Evolutionary conservation across 2,113 vertebrate species (phyloP), one percentile per base, ranked within the genome.

Genomic region (Amphilophus citrinellus): DNA sequence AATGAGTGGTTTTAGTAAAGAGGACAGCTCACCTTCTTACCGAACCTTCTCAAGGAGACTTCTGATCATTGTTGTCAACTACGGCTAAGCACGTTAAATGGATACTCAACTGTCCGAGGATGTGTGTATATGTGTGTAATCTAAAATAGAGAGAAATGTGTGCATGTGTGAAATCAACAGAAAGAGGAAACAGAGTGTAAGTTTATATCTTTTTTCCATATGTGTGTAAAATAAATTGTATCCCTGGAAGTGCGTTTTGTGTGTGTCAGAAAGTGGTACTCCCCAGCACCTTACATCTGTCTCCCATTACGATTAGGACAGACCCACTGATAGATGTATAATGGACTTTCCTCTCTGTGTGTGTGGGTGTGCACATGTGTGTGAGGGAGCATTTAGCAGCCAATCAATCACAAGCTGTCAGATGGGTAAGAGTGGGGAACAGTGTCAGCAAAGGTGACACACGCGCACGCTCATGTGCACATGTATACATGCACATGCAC

Each of bases 21-120:
- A 87, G 92, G 94, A 95, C 94, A 95, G 93, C 92, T 95, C 94
- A 95, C 94, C 94, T 95, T 95, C 92, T 93, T 91, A 88, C 88
- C 90, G 84, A 88, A 82, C 84, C 92, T 66, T 92, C 93, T 94
- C 94, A 95, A 94, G 93, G 93, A 95, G 93, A 94, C 94, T 94
- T 95, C 92, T 94, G 94, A 94, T 94, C 93, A 93, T 89, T 92
- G 91, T 92, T 95, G 94, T 95, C 94, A 92, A 92, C 91, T 84
- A 91, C 84, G 90, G 90, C 93, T 93, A 92, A 94, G 91, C 84
- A 91, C 88, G 39, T 91, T 91, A 85, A 93, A 92, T 90, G 89
- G 89, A 92, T 83, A 86, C 91, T 30, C 79, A 89, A 80, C 62
- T 71, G 84, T 89, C 76, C 15, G 20, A 42, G 59, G 10, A 73